phyloP scores from a whole-genome alignment of 2,797 vertebrate species.

The Cheracebus regulus region DNA sequence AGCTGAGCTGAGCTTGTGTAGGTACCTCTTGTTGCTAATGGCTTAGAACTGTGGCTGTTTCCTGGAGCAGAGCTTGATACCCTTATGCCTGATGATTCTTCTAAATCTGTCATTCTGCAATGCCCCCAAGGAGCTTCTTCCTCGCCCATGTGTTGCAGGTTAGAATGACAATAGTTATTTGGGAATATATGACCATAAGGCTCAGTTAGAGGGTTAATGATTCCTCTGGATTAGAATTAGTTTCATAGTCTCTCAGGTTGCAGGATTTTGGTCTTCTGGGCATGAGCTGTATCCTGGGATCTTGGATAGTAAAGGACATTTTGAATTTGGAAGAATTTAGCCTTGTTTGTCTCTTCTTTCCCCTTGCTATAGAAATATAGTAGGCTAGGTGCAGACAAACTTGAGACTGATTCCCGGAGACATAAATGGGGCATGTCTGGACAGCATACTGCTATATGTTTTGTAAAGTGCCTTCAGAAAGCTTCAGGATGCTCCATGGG shows the following conservation, averaged over 20 bases:
- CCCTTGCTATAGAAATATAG: neutral
- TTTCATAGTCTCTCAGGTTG: neutral
- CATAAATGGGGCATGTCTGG: neutral
- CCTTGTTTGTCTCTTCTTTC: neutral
- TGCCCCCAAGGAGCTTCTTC: neutral
- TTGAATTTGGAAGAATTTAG: conserved; percentile 10
- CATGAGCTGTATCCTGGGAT: neutral
- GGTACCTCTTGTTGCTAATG: neutral
- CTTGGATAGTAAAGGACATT: neutral
- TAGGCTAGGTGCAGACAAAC: neutral
- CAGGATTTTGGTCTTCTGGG: conserved; percentile 44
- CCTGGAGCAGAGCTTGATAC: conserved; percentile 7
- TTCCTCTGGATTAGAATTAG: conserved; percentile 46
- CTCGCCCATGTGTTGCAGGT: neutral
- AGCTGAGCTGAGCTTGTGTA: neutral
- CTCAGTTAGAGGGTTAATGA: conserved; percentile 39
- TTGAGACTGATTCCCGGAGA: neutral
- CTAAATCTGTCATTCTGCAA: neutral
- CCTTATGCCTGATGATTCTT: neutral
- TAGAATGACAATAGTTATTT: conserved; percentile 24
- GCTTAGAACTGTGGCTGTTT: neutral
- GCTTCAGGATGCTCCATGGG: neutral
- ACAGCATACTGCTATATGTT: neutral
- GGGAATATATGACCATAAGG: neutral
- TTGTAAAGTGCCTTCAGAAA: neutral